phyloP scores from a whole-genome alignment of 1,140 invertebrate species.

The Achatina immaculata region DNA sequence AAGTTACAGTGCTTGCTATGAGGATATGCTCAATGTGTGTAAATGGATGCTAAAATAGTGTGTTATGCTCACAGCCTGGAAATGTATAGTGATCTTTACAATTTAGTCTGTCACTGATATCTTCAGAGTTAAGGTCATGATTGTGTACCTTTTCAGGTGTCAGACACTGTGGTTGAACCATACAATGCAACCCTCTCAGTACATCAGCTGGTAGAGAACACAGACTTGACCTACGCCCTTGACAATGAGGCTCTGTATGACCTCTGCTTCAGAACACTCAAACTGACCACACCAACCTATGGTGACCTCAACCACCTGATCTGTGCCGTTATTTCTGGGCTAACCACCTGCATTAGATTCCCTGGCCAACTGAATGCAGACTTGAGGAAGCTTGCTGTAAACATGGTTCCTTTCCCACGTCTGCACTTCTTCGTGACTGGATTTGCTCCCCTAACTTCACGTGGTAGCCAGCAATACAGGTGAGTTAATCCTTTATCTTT shows the following conservation, averaged over 20 bases:
- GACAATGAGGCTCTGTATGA: slow-evolving; percentile 79
- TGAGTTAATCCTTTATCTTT: no score
- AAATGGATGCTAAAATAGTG: no score
- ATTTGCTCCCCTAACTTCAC: slow-evolving; percentile 91
- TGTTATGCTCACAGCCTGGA: no score
- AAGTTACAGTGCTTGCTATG: no score
- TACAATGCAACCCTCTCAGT: slow-evolving; percentile 77
- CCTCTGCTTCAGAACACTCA: slow-evolving; percentile 92
- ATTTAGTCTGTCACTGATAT: no score
- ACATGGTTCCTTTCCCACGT: slow-evolving; percentile 80
- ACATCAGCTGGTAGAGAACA: slow-evolving; percentile 83
- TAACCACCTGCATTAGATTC: slow-evolving; percentile 78
- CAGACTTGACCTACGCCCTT: slow-evolving; percentile 17
- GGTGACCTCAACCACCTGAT: slow-evolving; percentile 64
- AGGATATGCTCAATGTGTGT: no score
- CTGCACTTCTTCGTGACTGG: slow-evolving; percentile 98
- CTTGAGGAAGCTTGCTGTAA: slow-evolving; percentile 84
- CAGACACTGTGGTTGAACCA: slow-evolving; percentile 70
- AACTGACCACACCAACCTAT: slow-evolving; percentile 79
- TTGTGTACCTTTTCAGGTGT: slow-evolving; percentile 57
- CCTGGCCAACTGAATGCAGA: slow-evolving; percentile 74
- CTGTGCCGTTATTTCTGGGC: slow-evolving; percentile 79
- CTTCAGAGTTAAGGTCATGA: not conserved
- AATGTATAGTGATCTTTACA: no score
- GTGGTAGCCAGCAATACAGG: slow-evolving; percentile 73